Percentiles rank a stretch among this genome's conserved stretches.
Evolutionary conservation across 2,113 vertebrate species (phyloP).

Genomic region (Redunca redunca): DNA sequence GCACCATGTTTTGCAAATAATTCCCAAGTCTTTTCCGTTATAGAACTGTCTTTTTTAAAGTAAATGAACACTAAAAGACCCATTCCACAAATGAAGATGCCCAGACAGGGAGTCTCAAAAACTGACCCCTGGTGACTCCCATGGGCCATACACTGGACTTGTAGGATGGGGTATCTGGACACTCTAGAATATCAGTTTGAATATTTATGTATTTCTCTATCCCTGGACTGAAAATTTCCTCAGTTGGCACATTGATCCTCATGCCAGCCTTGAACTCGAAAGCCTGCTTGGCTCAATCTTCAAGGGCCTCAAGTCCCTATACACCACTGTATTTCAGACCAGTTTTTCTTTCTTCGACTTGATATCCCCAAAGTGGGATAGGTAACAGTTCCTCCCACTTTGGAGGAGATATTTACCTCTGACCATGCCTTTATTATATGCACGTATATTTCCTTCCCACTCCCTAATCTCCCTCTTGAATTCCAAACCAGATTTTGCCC

Average conservation of each 20-base stretch:
- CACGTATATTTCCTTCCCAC: neutral
- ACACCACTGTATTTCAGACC: neutral
- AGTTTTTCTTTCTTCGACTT: neutral
- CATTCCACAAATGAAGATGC: neutral
- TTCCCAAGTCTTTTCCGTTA: neutral
- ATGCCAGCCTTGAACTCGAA: neutral
- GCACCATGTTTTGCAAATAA: neutral
- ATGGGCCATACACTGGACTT: neutral
- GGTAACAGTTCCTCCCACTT: neutral
- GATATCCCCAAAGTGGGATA: neutral
- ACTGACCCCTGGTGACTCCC: neutral
- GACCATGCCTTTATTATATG: neutral
- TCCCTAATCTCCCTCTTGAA: neutral
- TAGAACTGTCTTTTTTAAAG: neutral
- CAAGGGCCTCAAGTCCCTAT: neutral
- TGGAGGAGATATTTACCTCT: constrained; percentile 1
- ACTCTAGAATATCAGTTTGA: neutral
- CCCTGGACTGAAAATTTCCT: neutral
- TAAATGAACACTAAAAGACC: neutral
- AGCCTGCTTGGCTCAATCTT: neutral
- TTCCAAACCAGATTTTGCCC: constrained; percentile 18
- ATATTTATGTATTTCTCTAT: neutral
- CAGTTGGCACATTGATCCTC: neutral
- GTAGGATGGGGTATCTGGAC: neutral
- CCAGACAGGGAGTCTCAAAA: neutral